These are phyloP conservation scores for Orycteropus afer DNA, from an alignment of 2,113 vertebrate genomes.

Conservation along the genomic window DNA sequence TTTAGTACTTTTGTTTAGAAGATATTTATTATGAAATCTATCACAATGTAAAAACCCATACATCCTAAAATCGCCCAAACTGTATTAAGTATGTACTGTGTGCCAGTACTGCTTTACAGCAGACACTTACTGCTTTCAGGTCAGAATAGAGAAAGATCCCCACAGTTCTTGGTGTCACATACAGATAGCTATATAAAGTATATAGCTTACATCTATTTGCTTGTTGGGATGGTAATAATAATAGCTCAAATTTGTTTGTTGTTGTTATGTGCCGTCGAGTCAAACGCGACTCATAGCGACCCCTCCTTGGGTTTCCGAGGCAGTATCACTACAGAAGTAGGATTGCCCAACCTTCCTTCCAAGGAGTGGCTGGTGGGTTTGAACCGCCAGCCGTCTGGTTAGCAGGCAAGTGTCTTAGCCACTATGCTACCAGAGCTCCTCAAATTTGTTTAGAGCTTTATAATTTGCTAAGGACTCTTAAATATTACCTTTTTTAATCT, in stretches of 20 bases:
- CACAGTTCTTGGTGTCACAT: neutral
- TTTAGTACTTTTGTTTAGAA: conserved; percentile 43
- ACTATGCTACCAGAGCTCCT: too few relatives aligned
- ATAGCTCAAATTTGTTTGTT: neutral
- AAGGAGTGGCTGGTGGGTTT: too few relatives aligned
- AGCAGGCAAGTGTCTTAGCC: too few relatives aligned
- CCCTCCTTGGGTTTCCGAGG: too few relatives aligned
- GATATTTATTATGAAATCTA: neutral
- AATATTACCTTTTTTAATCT: neutral
- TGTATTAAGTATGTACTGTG: neutral
- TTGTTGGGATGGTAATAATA: neutral
- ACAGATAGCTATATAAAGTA: neutral
- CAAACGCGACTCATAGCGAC: too few relatives aligned
- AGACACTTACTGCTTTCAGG: neutral
- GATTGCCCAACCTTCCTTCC: too few relatives aligned
- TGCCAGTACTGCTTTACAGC: too few relatives aligned
- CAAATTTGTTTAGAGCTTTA: conserved; percentile 1
- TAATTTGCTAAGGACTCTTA: conserved; percentile 31
- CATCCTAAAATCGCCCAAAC: neutral
- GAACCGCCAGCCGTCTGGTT: too few relatives aligned
- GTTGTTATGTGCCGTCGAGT: too few relatives aligned
- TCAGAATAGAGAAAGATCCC: neutral
- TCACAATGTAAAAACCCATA: neutral
- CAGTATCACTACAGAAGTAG: too few relatives aligned
- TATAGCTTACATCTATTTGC: neutral